Evolutionary conservation across 2,888 invertebrate genomes (phyloP).

Genomic region (Apeira syringaria): DNA sequence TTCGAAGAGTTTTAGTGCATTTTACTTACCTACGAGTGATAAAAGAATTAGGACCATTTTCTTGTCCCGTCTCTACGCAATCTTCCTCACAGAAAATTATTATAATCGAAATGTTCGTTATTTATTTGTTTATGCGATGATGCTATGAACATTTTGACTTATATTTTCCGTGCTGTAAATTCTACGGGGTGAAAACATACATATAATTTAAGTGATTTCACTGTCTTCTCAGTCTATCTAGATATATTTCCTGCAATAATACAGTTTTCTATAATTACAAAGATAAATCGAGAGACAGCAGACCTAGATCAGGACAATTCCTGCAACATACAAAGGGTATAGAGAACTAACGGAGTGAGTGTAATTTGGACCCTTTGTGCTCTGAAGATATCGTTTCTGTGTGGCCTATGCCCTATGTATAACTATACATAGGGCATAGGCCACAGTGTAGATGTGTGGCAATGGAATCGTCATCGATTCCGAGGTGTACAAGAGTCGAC

Average conservation of each 20-base stretch:
- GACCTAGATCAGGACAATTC: conserved; percentile 51
- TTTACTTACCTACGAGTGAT: no score
- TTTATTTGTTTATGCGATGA: no score
- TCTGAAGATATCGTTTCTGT: conserved; percentile 32
- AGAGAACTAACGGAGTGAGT: conserved; percentile 46
- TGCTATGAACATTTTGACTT: no score
- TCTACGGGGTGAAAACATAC: no score
- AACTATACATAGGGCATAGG: conserved; percentile 3
- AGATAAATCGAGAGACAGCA: conserved; percentile 45
- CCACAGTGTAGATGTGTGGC: conserved; percentile 22
- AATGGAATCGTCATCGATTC: conserved; percentile 44
- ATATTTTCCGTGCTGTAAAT: no score
- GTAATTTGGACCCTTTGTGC: conserved; percentile 63
- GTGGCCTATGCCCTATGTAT: conserved; percentile 11
- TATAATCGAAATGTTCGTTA: no score
- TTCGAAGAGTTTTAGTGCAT: no score
- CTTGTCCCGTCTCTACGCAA: no score
- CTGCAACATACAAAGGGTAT: conserved; percentile 46
- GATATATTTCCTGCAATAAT: conserved; percentile 29
- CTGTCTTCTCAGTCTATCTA: no score
- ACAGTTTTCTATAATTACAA: conserved; percentile 30
- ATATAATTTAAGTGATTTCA: no score
- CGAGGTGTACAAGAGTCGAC: conserved; percentile 31
- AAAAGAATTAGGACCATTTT: no score
- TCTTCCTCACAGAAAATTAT: no score